Percentiles rank a stretch among this genome's conserved stretches.
phyloP scores from a whole-genome alignment of 2,797 vertebrate species.

The Bovichtus diacanthus region DNA sequence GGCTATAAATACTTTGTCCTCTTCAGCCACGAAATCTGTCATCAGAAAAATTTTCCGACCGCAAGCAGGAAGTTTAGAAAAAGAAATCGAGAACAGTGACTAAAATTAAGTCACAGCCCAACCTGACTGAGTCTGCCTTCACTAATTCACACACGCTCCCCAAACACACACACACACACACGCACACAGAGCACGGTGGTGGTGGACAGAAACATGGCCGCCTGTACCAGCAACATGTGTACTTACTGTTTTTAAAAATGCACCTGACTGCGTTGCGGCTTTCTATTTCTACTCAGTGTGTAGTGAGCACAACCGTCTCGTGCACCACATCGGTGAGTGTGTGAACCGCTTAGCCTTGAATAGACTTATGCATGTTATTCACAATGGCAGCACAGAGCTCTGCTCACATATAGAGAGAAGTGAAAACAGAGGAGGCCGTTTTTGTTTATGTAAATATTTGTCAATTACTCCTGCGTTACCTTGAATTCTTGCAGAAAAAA shows the following conservation, averaged over 20 bases:
- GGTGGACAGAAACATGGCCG: constrained; percentile 24
- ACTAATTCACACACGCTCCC: constrained; percentile 17
- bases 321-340: constrained; percentile 24
- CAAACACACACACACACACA: not conserved
- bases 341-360: constrained; percentile 11
- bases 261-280: constrained; percentile 17
- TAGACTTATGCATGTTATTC: not conserved
- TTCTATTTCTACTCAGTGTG: constrained; percentile 32
- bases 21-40: constrained; percentile 86
- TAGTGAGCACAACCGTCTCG: not conserved
- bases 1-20: constrained; percentile 89
- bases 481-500: too few relatives aligned
- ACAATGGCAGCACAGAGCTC: not conserved
- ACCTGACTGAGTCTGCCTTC: constrained; percentile 30
- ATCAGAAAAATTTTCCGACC: constrained; percentile 96
- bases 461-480: too few relatives aligned
- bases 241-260: constrained; percentile 25
- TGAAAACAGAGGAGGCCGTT: too few relatives aligned
- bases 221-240: constrained; percentile 1
- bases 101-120: constrained; percentile 79
- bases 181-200: not conserved
- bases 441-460: too few relatives aligned
- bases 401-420: too few relatives aligned
- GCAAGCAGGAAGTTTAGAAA: constrained; percentile 91
- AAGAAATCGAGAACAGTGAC: constrained; percentile 87